phyloP scores from a whole-genome alignment of 2,113 vertebrate species.

The Cepphus grylle region DNA sequence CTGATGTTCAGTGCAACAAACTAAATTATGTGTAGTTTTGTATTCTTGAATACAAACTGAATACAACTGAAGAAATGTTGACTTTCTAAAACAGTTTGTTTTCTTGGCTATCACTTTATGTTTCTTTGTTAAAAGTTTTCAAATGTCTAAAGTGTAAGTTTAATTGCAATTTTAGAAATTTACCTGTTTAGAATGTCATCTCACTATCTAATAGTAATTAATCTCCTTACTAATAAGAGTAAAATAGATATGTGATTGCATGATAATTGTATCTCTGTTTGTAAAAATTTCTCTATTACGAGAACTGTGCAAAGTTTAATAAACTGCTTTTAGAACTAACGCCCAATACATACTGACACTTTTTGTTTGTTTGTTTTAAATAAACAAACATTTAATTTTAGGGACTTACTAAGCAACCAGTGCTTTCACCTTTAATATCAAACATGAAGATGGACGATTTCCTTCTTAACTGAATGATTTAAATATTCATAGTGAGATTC shows the following conservation, averaged over 20 bases:
- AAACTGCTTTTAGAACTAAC: not conserved
- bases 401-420: not conserved
- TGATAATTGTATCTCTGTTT: not conserved
- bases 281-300: not conserved
- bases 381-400: not conserved
- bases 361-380: not conserved
- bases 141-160: not conserved
- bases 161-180: not conserved
- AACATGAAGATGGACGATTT: not conserved
- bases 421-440: not conserved
- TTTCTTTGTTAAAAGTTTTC: not conserved
- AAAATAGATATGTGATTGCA: not conserved
- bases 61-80: not conserved
- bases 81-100: not conserved
- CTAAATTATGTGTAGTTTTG: not conserved
- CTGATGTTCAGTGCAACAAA: not conserved
- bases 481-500: not conserved
- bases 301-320: not conserved
- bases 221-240: not conserved
- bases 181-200: not conserved
- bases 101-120: not conserved
- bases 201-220: not conserved
- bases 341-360: not conserved
- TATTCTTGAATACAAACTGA: too few species aligned
- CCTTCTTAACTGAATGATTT: not conserved